Evolutionary conservation across 2,888 invertebrate genomes (phyloP).

Genomic region (Pyrgus malvae): DNA sequence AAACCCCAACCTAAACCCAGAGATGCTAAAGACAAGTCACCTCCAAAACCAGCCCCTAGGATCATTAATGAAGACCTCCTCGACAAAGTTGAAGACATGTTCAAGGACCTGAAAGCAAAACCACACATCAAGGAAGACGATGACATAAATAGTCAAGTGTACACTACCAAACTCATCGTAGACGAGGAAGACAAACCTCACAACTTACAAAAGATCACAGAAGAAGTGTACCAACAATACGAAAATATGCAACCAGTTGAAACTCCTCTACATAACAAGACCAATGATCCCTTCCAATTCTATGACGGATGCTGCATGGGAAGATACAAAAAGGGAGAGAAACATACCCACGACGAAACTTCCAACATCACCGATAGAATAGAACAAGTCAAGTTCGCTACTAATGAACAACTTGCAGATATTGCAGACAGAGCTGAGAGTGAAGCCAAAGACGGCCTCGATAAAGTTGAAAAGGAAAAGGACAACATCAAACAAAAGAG

Average conservation of each 20-base stretch:
- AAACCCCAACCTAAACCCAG: conserved; percentile 59
- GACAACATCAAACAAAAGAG: conserved; percentile 60
- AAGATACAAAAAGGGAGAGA: conserved; percentile 56
- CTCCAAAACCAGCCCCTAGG: conserved; percentile 71
- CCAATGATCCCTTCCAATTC: conserved; percentile 64
- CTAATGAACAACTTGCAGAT: conserved; percentile 63
- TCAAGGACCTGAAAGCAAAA: conserved; percentile 66
- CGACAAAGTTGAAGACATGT: conserved; percentile 79
- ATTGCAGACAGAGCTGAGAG: conserved; percentile 51
- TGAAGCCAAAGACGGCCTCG: conserved; percentile 53
- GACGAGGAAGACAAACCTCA: conserved; percentile 60
- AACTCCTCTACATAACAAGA: conserved; percentile 56
- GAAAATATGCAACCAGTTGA: conserved; percentile 74
- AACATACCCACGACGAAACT: conserved; percentile 71
- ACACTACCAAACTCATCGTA: conserved; percentile 68
- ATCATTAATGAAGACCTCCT: conserved; percentile 72
- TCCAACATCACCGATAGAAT: conserved; percentile 67
- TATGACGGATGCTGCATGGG: conserved; percentile 66
- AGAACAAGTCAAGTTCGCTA: conserved; percentile 68
- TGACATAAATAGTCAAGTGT: conserved; percentile 58
- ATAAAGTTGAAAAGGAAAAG: conserved; percentile 60
- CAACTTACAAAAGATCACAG: conserved; percentile 47
- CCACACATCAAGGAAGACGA: conserved; percentile 61
- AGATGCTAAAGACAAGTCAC: conserved; percentile 55
- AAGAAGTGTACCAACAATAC: conserved; percentile 66